Evolutionary conservation across 2,113 vertebrate species (phyloP), one percentile per base, ranked within the genome.

Genomic region (Trachemys scripta): DNA sequence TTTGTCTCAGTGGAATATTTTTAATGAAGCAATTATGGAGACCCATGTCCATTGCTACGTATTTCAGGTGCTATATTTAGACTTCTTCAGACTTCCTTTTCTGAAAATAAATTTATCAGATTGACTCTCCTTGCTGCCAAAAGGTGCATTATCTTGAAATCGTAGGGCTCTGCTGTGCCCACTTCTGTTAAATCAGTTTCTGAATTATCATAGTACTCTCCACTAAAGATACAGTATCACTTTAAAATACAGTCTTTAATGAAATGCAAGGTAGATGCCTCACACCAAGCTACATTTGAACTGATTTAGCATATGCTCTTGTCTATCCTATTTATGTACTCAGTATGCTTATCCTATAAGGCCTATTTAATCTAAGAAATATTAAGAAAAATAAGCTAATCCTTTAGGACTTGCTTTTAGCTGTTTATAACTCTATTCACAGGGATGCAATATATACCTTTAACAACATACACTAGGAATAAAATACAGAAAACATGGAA

Each of bases 111-210:
- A 82, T 87, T 1, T 47, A 76, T 87, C 8, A 85, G 76, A 49
- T 35, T 42, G 2, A 1, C 7, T 78, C 90, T 79, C 53, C 90
- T n/a, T 89, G 4, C 25, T 94, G 53, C 79, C 84, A 75, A 91
- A 93, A 93, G 82, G 5, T 59, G 75, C 27, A 51, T 53, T 89
- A 49, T 5, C 54, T 29, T 54, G 89, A 84, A 35, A 90, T 53
- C 38, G 82, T 87, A 88, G 85, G 35, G 17, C 38, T 88, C 8
- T 4, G 2, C 16, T 82, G 80, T 6, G 69, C 19, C 84, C 9
- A 53, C 38, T 94, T 90, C 25, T 86, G 49, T 93, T 96, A 84
- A 92, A 50, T 72, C 35, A 84, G 45, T 83, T 89, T 96, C 65
- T 79, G 78, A 92, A 84, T 42, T 79, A 88, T 59, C 62, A 13